Base-by-base conservation (phyloP, 2,797 vertebrate genomes). In the Pempheris klunzingeri region DNA sequence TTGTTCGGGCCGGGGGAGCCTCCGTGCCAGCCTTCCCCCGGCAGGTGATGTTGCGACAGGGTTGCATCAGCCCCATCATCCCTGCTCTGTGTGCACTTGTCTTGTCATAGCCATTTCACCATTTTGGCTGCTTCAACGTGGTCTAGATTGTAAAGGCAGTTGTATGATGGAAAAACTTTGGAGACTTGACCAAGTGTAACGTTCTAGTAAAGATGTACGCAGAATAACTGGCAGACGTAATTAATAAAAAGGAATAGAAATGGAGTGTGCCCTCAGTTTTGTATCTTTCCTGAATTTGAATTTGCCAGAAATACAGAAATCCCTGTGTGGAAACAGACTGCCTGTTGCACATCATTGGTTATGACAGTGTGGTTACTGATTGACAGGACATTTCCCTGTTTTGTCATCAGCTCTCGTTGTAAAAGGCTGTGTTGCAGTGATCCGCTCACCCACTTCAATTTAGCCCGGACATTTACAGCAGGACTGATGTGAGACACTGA, bases 291-390 rank as follows among this genome's bases (percentile, higher is more conserved):
- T 52, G 0, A 41, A 59, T n/a, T n/a, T n/a, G 3, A 32, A 4
- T 15, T 8, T 13, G 38, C 18, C 12, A 26, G n/a, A 44, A 30
- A 58, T 7, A 15, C 2, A 52, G 58, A 41, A n/a, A 22, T n/a
- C 12, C 11, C 4, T 9, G 30, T 15, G 2, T 1, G 18, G 47
- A 82, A 50, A 36, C 1, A 1, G 20, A 6, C 43, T 15, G 18
- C 36, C 28, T 64, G 8, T 63, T 61, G 11, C 55, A 15, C 65
- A 32, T 53, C 12, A 24, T 57, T 44, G 20, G 41, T 74, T 65
- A 30, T 78, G 80, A 58, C 60, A 43, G 13, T 34, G 22, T 46
- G 20, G 90, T 93, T 92, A 93, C 87, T 93, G 68, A 93, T 93
- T 89, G 55, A 92, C 88, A 66, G 68, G 50, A 26, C 7, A 6